Base-by-base conservation (phyloP, 2,113 vertebrate genomes). In the Laterallus jamaicensis region DNA sequence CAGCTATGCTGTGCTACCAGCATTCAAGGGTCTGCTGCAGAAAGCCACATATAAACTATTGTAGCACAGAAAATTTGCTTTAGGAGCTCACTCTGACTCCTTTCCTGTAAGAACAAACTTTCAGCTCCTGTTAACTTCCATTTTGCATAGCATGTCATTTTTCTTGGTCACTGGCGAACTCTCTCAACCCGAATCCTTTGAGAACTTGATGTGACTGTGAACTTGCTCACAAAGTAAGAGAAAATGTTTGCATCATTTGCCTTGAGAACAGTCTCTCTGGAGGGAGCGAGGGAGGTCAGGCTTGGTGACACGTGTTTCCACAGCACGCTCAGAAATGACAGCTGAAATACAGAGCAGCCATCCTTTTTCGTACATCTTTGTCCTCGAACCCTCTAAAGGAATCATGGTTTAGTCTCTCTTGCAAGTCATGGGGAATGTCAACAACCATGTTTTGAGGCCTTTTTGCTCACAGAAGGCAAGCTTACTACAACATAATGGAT, bases 161-260 rank as follows among this genome's bases (percentile, higher is more conserved):
- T 5, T 89, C 64, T 69, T 76, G 47, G 62, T 88, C 44, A 62
- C 40, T 74, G 47, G 37, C 86, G 50, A 90, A 58, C 31, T 66
- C 35, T 54, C 44, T 31, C 81, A 83, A 88, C 3, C 8, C 12
- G 76, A 44, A 70, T 39, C 26, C 50, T 88, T 66, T 55, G 24
- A 83, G 32, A 94, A 86, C 29, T 71, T 26, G 5, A 6, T 52
- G 47, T 82, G 54, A 68, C 3, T 35, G 17, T 55, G 22, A 91
- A 82, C n/a, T 67, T 4, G 1, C 26, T 62, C 32, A 49, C 0
- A 0, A 77, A 83, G 15, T 44, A 76, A 74, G 55, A 50, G 28
- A 58, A 44, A 74, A 10, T 49, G 18, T 78, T 86, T 3, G 1
- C 12, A 29, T n/a, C 49, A 32, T 32, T 64, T 81, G 54, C 20